phyloP scores from a whole-genome alignment of 2,888 invertebrate genomes.

The Plebejus argus region DNA sequence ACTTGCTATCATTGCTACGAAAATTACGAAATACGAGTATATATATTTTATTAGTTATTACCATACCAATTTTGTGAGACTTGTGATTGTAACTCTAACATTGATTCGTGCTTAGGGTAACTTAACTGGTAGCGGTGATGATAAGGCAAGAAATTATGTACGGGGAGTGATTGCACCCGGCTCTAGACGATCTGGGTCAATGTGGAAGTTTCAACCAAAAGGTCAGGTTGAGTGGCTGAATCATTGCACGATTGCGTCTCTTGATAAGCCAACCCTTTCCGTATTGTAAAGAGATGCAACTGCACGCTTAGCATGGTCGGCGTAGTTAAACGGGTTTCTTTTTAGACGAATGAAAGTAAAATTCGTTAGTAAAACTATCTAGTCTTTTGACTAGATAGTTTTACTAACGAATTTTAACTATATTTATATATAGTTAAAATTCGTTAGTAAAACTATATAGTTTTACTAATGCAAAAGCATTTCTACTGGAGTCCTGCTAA shows the following conservation, averaged over 20 bases:
- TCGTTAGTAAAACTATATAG: neutral
- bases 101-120: neutral
- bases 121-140: neutral
- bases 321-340: neutral
- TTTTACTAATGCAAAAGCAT: too few species aligned
- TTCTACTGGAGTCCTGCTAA: neutral
- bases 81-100: neutral
- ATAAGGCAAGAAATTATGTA: neutral
- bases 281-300: neutral
- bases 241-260: constrained; percentile 9
- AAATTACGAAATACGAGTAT: too few species aligned
- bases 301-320: neutral
- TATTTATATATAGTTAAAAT: too few species aligned
- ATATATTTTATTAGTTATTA: too few species aligned
- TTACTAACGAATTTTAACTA: too few species aligned
- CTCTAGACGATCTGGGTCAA: constrained; percentile 18
- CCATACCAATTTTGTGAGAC: too few species aligned
- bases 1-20: too few species aligned
- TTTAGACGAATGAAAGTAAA: neutral
- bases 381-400: too few species aligned
- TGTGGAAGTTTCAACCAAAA: constrained; percentile 11
- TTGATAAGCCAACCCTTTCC: neutral
- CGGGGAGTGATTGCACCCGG: neutral
- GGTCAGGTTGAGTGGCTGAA: constrained; percentile 10
- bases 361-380: neutral